These are phyloP conservation scores for Parotocinclus haroldoi DNA, from an alignment of 2,797 vertebrate species.

Conservation along the genomic window DNA sequence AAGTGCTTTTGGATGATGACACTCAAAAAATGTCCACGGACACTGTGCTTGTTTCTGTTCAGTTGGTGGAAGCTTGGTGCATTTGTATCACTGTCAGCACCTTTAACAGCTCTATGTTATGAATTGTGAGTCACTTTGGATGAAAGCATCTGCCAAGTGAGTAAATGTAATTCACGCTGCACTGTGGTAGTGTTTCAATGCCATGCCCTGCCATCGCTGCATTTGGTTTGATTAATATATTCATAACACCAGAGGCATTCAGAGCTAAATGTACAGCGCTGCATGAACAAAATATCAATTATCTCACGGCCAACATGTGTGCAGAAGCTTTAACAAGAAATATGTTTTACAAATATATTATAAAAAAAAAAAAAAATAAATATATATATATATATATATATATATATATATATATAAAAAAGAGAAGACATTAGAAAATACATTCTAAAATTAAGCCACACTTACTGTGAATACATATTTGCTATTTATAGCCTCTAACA, in stretches of 20 bases:
- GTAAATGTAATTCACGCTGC: not conserved
- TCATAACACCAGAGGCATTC: constrained; percentile 15
- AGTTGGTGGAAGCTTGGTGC: not conserved
- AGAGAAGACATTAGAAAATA: no score
- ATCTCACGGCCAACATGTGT: constrained; percentile 2
- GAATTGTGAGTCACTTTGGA: not conserved
- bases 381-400: no score
- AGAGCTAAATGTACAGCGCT: constrained; percentile 8
- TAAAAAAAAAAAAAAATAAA: no score
- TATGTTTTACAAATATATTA: no score
- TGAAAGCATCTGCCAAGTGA: constrained; percentile 3
- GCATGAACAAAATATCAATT: constrained; percentile 16
- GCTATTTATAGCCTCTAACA: no score
- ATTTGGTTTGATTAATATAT: constrained; percentile 23
- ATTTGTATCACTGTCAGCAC: not conserved
- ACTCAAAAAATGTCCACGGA: no score
- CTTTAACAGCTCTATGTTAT: not conserved
- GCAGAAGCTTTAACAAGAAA: no score
- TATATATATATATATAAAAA: no score
- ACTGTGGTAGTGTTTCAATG: constrained; percentile 4
- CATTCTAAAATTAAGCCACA: no score
- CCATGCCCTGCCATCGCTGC: not conserved
- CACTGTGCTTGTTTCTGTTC: no score
- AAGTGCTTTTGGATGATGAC: no score
- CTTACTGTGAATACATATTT: no score